A percentile compares a stretch with the other conserved stretches of the same genome.
Conservation (phyloP, 2,113 vertebrate genomes). For the Macrotus californicus region DNA sequence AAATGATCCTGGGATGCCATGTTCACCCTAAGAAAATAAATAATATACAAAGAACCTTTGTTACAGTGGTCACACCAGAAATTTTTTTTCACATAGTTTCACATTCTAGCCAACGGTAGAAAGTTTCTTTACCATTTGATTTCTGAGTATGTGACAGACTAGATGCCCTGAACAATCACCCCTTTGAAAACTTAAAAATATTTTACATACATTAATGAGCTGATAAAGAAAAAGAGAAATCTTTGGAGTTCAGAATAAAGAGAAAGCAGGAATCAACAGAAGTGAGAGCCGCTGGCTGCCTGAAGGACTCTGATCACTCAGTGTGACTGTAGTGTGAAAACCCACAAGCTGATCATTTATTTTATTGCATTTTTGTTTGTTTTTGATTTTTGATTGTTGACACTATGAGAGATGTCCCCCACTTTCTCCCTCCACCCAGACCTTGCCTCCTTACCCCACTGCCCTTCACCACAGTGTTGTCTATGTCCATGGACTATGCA, state of each 20-base stretch:
- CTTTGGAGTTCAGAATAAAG: not conserved
- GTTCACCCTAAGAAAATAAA: conserved; percentile 26
- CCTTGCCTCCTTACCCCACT: rapidly evolving
- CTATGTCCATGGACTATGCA: too few relatives aligned
- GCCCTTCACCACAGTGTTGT: too few relatives aligned
- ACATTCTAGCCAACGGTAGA: not conserved
- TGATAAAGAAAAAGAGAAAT: not conserved
- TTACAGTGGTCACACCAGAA: not conserved
- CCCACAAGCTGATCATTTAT: not conserved
- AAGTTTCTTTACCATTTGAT: not conserved
- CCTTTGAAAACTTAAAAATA: not conserved
- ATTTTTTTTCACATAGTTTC: not conserved
- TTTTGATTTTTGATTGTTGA: too few relatives aligned
- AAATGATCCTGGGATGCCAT: conserved; percentile 2
- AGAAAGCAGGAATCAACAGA: not conserved
- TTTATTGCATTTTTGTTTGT: not conserved
- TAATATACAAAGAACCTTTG: not conserved
- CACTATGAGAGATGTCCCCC: too few relatives aligned
- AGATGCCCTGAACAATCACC: not conserved
- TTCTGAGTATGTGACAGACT: not conserved
- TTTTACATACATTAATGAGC: not conserved
- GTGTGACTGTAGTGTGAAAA: not conserved
- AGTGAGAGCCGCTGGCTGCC: not conserved
- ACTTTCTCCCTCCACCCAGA: too few relatives aligned
- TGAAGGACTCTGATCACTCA: not conserved